Base-by-base conservation (phyloP, 1,140 invertebrate genomes). In the Chironomus tepperi region DNA sequence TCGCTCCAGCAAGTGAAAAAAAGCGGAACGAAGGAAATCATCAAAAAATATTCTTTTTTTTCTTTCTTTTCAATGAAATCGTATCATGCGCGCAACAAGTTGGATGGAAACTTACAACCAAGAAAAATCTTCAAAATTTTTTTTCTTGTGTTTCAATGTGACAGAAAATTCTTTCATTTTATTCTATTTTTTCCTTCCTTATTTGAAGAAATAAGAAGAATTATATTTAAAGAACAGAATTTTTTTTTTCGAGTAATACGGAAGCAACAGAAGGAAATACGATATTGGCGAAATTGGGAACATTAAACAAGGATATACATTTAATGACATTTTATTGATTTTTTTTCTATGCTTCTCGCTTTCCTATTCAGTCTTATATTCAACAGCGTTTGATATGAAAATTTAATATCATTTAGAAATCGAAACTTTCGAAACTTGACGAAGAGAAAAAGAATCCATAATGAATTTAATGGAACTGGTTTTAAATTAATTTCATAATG, bases 71-170 rank as follows among this genome's bases (percentile, higher is more conserved):
- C 47, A 57, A 5, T 57, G 47, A 57, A 57, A 57, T 57, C 12
- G 47, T 57, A 57, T 15, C 65, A 70, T 70, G 19, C 65, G 65
- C 65, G 65, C 65, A 70, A 70, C 65, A 70, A 70, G 65, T 70
- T 70, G 65, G 18, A 70, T 70, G 65, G 18, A 70, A 70, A 19
- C 16, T 70, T 19, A 21, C 65, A 70, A n/a, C 47, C 9, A 12
- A n/a, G n/a, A 57, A 18, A 19, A 70, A 70, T 70, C 16, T 70
- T 70, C 65, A 70, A 70, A 70, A 70, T 10, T 2, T 34, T 57
- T n/a, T 57, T 57, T 57, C 47, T 57, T 57, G 12, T 57, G 47
- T 57, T 57, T 57, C 47, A 57, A 15, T 57, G 47, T 57, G 47
- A 57, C 47, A 57, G 47, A 57, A 57, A 57, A 34, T 34, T 57